A percentile compares a stretch with the other conserved stretches of the same genome.
Evolutionary conservation across 2,113 vertebrate genomes (phyloP).

Genomic region (Himantopus leucocephalus): DNA sequence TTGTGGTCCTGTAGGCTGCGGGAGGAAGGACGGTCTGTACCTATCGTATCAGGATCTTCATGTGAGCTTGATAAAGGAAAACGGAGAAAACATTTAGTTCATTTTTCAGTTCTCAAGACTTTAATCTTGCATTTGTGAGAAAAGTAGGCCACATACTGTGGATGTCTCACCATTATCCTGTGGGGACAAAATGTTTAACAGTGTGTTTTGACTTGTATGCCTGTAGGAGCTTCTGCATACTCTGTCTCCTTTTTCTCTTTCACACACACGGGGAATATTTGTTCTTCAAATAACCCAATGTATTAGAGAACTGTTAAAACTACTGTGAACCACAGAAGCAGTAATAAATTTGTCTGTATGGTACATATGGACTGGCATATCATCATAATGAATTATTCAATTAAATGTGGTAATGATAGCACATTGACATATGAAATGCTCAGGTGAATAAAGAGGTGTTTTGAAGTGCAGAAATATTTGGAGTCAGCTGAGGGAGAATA

Average conservation of each 20-base stretch:
- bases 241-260: not conserved
- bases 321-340: constrained; percentile 34
- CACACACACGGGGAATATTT: not conserved
- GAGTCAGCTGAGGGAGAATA: constrained; percentile 54
- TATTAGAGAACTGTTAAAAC: constrained; percentile 36
- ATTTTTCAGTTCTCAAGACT: constrained; percentile 9
- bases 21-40: not conserved
- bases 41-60: not conserved
- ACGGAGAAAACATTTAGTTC: not conserved
- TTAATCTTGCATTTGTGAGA: not conserved
- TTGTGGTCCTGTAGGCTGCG: not conserved
- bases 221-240: constrained; percentile 9
- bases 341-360: constrained; percentile 48
- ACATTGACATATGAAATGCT: constrained; percentile 66
- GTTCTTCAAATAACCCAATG: constrained; percentile 59
- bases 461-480: constrained; percentile 71
- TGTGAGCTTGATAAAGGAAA: not conserved
- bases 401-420: constrained; percentile 62
- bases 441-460: constrained; percentile 72
- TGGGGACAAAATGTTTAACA: constrained; percentile 14
- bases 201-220: constrained; percentile 25
- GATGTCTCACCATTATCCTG: not conserved
- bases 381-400: constrained; percentile 72
- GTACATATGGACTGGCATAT: constrained; percentile 41
- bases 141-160: constrained; percentile 3